Evolutionary conservation across 53 echinoderm and acorn worm genomes (phyloP).

Genomic region (Paelopatides confundens): DNA sequence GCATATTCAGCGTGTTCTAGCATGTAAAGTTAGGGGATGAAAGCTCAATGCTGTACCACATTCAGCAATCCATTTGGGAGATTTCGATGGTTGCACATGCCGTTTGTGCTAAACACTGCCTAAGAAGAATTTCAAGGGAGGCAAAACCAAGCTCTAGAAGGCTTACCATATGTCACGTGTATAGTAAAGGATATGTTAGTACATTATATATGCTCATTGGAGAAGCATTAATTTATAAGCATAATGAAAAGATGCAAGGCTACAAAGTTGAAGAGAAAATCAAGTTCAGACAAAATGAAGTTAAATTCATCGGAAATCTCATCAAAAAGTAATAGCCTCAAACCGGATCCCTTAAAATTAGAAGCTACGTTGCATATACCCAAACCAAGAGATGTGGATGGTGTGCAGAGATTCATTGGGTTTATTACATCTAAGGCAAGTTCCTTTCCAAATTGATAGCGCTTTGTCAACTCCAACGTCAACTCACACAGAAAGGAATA

Average conservation of each 20-base stretch:
- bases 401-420: slow-evolving; percentile 4
- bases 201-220: slow-evolving; percentile 37
- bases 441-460: slow-evolving; percentile 54
- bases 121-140: slow-evolving; percentile 59
- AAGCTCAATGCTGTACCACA: slow-evolving; percentile 49
- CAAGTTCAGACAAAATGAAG: background rate
- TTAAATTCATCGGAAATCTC: slow-evolving; percentile 9
- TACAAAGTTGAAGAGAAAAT: slow-evolving; percentile 7
- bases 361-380: slow-evolving; percentile 27
- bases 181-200: slow-evolving; percentile 56
- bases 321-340: slow-evolving; percentile 19
- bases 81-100: slow-evolving; percentile 51
- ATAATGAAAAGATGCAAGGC: slow-evolving; percentile 27
- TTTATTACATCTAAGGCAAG: slow-evolving; percentile 49
- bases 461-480: slow-evolving; percentile 34
- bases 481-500: slow-evolving; percentile 49
- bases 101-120: slow-evolving; percentile 53
- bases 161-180: slow-evolving; percentile 31
- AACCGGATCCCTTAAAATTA: slow-evolving; percentile 27
- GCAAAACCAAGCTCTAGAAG: slow-evolving; percentile 58
- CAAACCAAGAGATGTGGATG: slow-evolving; percentile 21
- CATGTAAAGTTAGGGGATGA: slow-evolving; percentile 58
- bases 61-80: slow-evolving; percentile 62
- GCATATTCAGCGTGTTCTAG: slow-evolving; percentile 67
- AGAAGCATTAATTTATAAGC: background rate